Base-by-base conservation (phyloP, 2,888 invertebrate species). In the Lissonota sp. region DNA sequence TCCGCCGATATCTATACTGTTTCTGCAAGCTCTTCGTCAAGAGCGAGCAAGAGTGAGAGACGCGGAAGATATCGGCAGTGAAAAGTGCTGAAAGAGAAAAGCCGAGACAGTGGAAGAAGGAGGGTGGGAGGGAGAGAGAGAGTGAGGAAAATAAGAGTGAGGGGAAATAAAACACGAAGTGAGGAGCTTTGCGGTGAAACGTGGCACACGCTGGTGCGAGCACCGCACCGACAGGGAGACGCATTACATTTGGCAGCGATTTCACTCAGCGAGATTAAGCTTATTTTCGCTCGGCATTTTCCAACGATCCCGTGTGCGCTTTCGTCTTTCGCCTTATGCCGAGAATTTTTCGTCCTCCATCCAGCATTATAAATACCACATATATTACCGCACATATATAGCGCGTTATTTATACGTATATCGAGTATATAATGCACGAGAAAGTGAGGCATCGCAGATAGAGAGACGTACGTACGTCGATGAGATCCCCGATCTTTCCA, bases 261-360 rank as follows among this genome's bases (percentile, higher is more conserved):
- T 91, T 90, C 90, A 91, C 91, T 90, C 89, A 90, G 89, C 89
- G 88, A 89, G 88, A 92, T 91, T 92, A 91, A 92, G 91, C 91
- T 91, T 91, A 91, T 90, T 92, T 89, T 89, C 89, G 88, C 87
- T 86, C 85, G 84, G 86, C 84, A 55, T 49, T 51, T 78, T 78
- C 72, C 26, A 26, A 26, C 26, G 26, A 26, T 26, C 26, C 26
- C 26, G 26, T 26, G 42, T 53, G 7, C 6, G 14, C 16, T 40
- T 42, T 53, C 55, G 55, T 55, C 51, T 71, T 58, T 7, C 26
- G 62, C 14, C 51, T 42, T 42, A 51, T 26, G 26, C 26, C 26
- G 16, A 49, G n/a, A 62, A 49, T 62, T 63, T 69, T 75, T 66
- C 51, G 5, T 53, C 5, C 51, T 8, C 58, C 57, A 7, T n/a